These are phyloP conservation scores for Cydia pomonella DNA, from an alignment of 1,140 invertebrate genomes.

Conservation along the genomic window DNA sequence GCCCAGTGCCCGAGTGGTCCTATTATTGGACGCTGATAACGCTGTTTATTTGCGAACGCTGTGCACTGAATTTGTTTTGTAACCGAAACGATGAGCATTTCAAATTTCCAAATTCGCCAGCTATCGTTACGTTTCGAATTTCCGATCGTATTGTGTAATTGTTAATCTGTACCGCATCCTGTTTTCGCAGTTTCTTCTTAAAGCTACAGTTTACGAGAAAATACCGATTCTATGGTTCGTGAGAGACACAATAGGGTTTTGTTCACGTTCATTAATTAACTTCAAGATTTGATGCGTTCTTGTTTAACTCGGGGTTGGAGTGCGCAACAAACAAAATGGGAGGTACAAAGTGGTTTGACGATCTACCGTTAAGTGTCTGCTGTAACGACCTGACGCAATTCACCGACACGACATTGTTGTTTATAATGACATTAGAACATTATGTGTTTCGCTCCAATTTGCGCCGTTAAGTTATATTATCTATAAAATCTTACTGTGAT, in stretches of 20 bases:
- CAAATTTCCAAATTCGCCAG: slow-evolving; percentile 18
- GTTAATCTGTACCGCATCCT: slow-evolving; percentile 15
- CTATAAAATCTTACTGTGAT: background rate
- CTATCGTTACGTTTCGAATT: slow-evolving; percentile 10
- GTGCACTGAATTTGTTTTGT: slow-evolving; percentile 22
- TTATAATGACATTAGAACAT: slow-evolving; percentile 12
- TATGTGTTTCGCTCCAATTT: slow-evolving; percentile 31
- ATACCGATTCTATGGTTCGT: slow-evolving; percentile 32
- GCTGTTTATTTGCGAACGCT: slow-evolving; percentile 10
- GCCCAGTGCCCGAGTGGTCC: slow-evolving; percentile 4
- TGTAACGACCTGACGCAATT: slow-evolving; percentile 1
- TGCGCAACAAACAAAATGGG: slow-evolving; percentile 43
- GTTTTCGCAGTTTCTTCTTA: slow-evolving; percentile 5
- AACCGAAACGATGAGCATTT: slow-evolving; percentile 5
- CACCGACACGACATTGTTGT: slow-evolving; percentile 31
- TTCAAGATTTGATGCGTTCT: slow-evolving; percentile 42
- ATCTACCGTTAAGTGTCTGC: slow-evolving; percentile 33
- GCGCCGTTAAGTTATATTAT: background rate
- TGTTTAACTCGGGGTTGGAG: slow-evolving; percentile 33
- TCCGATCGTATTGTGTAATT: slow-evolving; percentile 25
- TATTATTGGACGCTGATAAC: slow-evolving; percentile 30
- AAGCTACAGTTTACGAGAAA: background rate
- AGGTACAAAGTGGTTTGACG: slow-evolving; percentile 41
- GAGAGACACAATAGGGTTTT: slow-evolving; percentile 30
- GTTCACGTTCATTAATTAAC: slow-evolving; percentile 47